These are phyloP conservation scores for Lophotis ruficrista DNA, from an alignment of 2,113 vertebrate species.

Conservation along the genomic window DNA sequence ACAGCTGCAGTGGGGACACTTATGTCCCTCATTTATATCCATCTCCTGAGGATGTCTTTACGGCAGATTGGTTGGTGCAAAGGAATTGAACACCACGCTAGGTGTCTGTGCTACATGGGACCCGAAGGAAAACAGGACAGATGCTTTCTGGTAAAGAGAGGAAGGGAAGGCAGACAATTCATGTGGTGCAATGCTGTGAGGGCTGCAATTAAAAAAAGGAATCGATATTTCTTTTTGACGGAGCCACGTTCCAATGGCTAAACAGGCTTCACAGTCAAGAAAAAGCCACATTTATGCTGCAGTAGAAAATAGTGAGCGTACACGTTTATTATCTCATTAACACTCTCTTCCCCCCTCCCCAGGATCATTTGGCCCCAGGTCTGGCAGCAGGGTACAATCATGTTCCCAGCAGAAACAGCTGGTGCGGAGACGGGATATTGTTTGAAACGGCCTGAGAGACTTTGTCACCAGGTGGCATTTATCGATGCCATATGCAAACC, in stretches of 20 bases:
- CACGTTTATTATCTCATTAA: conserved; percentile 39
- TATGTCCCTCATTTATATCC: neutral
- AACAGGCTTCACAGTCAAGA: neutral
- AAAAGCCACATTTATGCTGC: neutral
- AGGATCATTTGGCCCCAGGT: conserved; percentile 18
- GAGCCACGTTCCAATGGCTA: neutral
- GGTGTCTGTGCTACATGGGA: neutral
- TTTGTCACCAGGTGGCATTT: neutral
- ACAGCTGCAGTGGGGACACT: neutral
- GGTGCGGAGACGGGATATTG: neutral
- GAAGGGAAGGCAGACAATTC: neutral
- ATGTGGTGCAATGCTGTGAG: neutral
- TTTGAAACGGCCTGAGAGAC: neutral
- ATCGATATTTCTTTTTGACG: neutral
- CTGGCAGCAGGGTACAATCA: neutral
- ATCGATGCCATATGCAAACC: neutral
- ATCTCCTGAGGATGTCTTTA: neutral
- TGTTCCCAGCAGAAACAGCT: conserved; percentile 35
- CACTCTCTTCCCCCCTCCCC: neutral
- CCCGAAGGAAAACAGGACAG: neutral
- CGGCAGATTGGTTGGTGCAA: neutral
- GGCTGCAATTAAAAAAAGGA: neutral
- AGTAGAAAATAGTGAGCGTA: neutral
- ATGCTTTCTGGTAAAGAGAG: neutral
- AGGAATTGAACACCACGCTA: neutral